Evolutionary conservation across 1,140 invertebrate genomes (phyloP).

Genomic region (Orussus abietinus): DNA sequence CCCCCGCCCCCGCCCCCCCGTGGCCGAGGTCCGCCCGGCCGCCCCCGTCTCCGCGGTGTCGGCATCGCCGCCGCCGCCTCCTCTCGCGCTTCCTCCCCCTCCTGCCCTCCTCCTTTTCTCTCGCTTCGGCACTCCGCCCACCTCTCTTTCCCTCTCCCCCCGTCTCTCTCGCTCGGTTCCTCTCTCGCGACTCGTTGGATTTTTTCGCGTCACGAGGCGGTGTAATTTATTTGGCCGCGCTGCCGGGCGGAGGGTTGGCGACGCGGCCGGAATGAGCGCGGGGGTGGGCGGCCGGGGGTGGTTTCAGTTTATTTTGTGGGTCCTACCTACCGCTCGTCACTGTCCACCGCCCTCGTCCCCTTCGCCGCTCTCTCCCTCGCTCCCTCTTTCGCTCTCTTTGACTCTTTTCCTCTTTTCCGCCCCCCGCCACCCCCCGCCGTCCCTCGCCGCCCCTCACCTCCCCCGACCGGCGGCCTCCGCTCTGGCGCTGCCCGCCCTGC

Average conservation of each 20-base stretch:
- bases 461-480: slow-evolving; percentile 13
- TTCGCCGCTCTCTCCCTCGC: slow-evolving; percentile 11
- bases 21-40: slow-evolving; percentile 15
- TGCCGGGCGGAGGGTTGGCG: slow-evolving; percentile 33
- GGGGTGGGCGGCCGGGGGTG: slow-evolving; percentile 21
- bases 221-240: slow-evolving; percentile 52
- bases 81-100: not conserved
- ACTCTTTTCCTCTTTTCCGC: slow-evolving; percentile 14
- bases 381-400: slow-evolving; percentile 10
- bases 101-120: slow-evolving; percentile 6
- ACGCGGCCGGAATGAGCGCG: slow-evolving; percentile 29
- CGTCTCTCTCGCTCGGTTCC: slow-evolving; percentile 20
- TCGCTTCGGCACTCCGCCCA: not conserved
- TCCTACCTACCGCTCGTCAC: slow-evolving; percentile 47
- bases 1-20: slow-evolving; percentile 12
- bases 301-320: slow-evolving; percentile 51
- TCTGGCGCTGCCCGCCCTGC: slow-evolving; percentile 8
- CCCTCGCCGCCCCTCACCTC: slow-evolving; percentile 20
- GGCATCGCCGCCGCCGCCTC: slow-evolving; percentile 1
- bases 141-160: slow-evolving; percentile 14
- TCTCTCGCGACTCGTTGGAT: slow-evolving; percentile 48
- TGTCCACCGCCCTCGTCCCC: slow-evolving; percentile 37
- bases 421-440: slow-evolving; percentile 19
- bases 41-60: slow-evolving; percentile 9
- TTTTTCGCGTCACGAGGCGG: slow-evolving; percentile 53